Conservation (phyloP, 2,888 invertebrate species). For the Cactoblastis cactorum region DNA sequence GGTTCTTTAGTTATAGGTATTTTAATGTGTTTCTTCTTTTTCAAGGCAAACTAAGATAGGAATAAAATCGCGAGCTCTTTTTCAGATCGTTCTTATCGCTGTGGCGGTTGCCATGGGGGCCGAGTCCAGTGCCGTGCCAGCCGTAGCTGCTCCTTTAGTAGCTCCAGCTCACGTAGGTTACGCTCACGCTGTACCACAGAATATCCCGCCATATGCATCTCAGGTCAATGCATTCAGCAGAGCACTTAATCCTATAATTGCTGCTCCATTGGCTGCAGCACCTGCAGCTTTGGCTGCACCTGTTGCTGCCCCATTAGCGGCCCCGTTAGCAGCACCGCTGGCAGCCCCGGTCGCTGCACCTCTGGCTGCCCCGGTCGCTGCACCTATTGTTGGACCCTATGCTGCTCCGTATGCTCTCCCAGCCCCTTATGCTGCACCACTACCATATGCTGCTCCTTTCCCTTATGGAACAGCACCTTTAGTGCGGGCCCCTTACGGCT, state of each 20-base stretch:
- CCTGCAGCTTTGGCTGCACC: slow-evolving; percentile 34
- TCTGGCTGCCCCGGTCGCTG: slow-evolving; percentile 23
- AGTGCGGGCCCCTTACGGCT: slow-evolving; percentile 32
- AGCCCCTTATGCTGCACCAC: slow-evolving; percentile 32
- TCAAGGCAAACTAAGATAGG: too few species aligned
- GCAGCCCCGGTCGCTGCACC: slow-evolving; percentile 28
- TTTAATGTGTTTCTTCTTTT: too few species aligned
- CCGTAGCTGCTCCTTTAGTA: slow-evolving; percentile 60
- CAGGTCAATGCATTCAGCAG: slow-evolving; percentile 78
- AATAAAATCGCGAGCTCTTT: too few species aligned
- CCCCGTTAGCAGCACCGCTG: slow-evolving; percentile 19
- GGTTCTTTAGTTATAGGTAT: too few species aligned
- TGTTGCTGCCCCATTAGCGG: slow-evolving; percentile 35
- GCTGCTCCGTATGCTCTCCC: slow-evolving; percentile 25
- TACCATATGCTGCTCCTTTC: slow-evolving; percentile 19
- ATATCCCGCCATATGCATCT: slow-evolving; percentile 81
- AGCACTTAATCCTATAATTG: slow-evolving; percentile 57
- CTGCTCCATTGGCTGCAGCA: slow-evolving; percentile 45
- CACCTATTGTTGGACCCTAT: slow-evolving; percentile 23
- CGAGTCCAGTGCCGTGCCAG: slow-evolving; percentile 58
- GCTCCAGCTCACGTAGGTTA: slow-evolving; percentile 80
- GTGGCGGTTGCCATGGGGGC: slow-evolving; percentile 54
- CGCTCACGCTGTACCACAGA: slow-evolving; percentile 79
- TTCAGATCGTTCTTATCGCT: slow-evolving; percentile 67
- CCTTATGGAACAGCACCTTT: slow-evolving; percentile 21